Evolutionary conservation across 2,113 vertebrate species (phyloP), one percentile per base, ranked within the genome.

Genomic region (Syngnathus floridae): DNA sequence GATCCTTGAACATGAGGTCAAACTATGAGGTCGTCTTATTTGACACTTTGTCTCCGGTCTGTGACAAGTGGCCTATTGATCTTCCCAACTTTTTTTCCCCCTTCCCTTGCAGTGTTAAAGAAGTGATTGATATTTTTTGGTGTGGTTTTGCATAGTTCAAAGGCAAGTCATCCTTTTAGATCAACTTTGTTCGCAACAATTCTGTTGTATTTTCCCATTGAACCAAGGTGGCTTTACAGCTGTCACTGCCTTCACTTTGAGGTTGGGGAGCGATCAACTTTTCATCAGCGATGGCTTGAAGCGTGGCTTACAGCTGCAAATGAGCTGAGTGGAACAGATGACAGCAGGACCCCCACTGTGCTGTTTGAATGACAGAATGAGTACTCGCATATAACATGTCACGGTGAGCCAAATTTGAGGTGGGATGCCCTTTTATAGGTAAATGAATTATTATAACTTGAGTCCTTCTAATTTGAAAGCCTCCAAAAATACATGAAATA

Each of bases 321-420:
- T 37, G 19, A 67, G 46, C 48, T 38, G 59, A 72, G 66, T 19
- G 55, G 59, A 62, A 43, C 57, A 36, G 52, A 75, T 67, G 80
- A 74, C 66, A 75, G 63, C 26, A 19, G 40, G n/a, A 4, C 65
- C 66, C 59, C 67, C 16, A 60, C 70, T 73, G 60, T 71, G 66
- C 62, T 48, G 22, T 68, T 22, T 68, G 54, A 73, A 60, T 73
- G 77, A 75, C 70, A 73, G 26, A 66, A 70, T 70, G 67, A 66
- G 63, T 62, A 21, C 43, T 51, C 10, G 36, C 35, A 68, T 54
- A 72, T 35, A 26, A 63, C 52, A 59, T 65, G 43, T 67, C 49
- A 37, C 17, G 37, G 40, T 64, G 54, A 65, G 57, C 12, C 68
- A 68, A 49, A 38, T 61, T 66, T 51, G 52, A 69, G 63, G 52